Evolutionary conservation across 2,888 invertebrate species (phyloP).

Genomic region (Watsonalla cultraria): DNA sequence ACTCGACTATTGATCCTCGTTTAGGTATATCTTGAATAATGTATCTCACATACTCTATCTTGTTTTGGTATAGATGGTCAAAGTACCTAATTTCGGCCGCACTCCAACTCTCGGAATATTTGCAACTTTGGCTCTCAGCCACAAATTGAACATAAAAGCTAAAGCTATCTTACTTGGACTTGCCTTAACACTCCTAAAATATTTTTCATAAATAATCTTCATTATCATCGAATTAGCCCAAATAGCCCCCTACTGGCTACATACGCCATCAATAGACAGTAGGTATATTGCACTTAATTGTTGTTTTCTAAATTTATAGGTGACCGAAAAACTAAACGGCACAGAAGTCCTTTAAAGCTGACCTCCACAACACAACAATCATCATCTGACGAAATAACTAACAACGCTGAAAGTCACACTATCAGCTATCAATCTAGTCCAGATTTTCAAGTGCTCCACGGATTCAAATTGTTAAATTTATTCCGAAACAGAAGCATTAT

Average conservation of each 20-base stretch:
- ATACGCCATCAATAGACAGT: too few species aligned
- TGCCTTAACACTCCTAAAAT: too few species aligned
- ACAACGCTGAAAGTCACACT: conserved; percentile 44
- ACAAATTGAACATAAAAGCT: too few species aligned
- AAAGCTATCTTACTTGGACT: too few species aligned
- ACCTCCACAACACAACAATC: conserved; percentile 16
- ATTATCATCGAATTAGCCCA: too few species aligned
- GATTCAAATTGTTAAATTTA: conserved; percentile 63
- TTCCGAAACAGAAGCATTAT: conserved; percentile 40
- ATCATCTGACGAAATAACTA: conserved; percentile 26
- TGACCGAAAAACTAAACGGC: conserved; percentile 17
- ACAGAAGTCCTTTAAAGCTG: conserved; percentile 36
- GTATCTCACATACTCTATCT: too few species aligned
- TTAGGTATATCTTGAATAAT: conserved; percentile 30
- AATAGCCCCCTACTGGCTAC: too few species aligned
- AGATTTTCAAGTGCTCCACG: conserved; percentile 61
- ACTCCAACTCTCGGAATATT: too few species aligned
- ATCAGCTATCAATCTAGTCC: conserved; percentile 60
- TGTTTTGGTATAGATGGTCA: too few species aligned
- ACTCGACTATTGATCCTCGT: conserved; percentile 61
- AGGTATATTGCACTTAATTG: not conserved
- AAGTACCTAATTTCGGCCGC: too few species aligned
- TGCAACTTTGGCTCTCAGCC: too few species aligned
- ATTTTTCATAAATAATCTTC: too few species aligned
- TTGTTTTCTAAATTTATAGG: conserved; percentile 5